Evolutionary conservation across 2,888 invertebrate species (phyloP).

Genomic region (Kryphioiulus occultus): DNA sequence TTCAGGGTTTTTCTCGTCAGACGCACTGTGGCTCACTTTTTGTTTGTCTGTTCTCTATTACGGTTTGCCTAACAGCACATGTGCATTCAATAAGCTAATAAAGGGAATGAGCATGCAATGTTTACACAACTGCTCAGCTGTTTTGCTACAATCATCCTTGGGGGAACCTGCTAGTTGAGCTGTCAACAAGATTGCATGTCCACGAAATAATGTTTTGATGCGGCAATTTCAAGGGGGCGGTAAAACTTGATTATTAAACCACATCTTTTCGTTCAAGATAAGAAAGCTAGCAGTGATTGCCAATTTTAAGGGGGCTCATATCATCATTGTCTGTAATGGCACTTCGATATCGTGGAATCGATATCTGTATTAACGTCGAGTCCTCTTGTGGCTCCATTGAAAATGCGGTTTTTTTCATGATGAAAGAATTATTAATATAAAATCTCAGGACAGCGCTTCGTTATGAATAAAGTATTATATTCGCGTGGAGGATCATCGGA

Average conservation of each 20-base stretch:
- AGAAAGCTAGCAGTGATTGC: neutral
- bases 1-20: neutral
- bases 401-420: neutral
- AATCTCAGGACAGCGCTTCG: neutral
- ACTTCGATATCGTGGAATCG: no score
- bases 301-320: neutral
- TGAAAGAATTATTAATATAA: no score
- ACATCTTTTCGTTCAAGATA: neutral
- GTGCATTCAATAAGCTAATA: neutral
- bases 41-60: neutral
- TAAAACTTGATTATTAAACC: neutral
- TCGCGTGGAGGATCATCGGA: no score
- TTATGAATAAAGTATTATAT: neutral
- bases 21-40: neutral
- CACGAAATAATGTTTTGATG: no score
- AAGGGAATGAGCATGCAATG: neutral
- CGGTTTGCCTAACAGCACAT: neutral
- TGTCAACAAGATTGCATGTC: no score
- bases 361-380: no score
- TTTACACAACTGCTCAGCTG: slow-evolving; percentile 23
- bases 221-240: no score
- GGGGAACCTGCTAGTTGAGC: neutral
- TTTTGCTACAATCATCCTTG: neutral
- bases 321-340: no score
- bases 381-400: no score